A percentile compares a stretch with the other conserved stretches of the same genome.
phyloP scores from a whole-genome alignment of 2,113 vertebrate species.

The Egretta garzetta region DNA sequence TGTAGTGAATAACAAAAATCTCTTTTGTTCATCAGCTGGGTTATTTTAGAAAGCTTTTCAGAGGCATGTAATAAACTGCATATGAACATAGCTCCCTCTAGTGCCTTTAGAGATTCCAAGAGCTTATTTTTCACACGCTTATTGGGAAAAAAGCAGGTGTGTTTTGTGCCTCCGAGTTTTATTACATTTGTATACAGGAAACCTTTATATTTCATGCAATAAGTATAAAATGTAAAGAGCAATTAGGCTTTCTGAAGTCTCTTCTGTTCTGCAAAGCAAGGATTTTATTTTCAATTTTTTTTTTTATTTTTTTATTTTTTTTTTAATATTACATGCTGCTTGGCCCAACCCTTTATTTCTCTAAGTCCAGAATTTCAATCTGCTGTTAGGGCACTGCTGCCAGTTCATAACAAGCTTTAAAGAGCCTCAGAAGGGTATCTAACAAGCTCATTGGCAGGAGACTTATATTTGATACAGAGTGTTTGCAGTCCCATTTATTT shows the following conservation, averaged over 20 bases:
- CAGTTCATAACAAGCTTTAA: background rate
- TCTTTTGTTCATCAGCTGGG: background rate
- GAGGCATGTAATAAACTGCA: background rate
- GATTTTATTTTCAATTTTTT: background rate
- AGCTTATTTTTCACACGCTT: background rate
- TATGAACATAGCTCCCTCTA: constrained; percentile 24
- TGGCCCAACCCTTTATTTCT: background rate
- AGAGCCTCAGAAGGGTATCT: background rate
- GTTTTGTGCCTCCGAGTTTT: background rate
- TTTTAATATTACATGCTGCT: background rate
- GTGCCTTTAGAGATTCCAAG: background rate
- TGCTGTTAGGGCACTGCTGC: background rate
- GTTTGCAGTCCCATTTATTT: background rate
- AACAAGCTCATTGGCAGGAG: background rate
- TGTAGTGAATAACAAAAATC: background rate
- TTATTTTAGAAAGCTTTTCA: background rate
- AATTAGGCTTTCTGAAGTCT: background rate
- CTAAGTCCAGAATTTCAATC: background rate
- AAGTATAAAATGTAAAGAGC: background rate
- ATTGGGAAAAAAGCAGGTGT: background rate
- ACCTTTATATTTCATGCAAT: background rate
- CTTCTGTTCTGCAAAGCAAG: background rate
- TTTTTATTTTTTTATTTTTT: no score
- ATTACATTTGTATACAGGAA: background rate
- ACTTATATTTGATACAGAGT: background rate